Evolutionary conservation across 2,888 invertebrate species (phyloP), one percentile per base, ranked within the genome.

Genomic region (Pyrrhia umbra): DNA sequence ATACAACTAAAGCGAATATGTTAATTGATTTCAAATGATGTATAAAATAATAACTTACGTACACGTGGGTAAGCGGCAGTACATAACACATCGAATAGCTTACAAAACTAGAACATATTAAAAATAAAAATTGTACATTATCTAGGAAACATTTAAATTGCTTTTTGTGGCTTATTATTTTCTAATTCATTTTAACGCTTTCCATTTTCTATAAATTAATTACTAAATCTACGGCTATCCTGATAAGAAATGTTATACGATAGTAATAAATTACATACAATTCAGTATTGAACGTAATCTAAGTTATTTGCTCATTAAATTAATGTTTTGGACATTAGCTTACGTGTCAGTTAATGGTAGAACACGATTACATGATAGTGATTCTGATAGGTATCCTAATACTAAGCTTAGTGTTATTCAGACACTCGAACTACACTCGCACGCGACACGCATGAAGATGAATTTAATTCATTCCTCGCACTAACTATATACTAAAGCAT

Each of bases 101-200:
- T 80, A 82, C 51, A 69, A 70, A 78, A 65, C 73, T 80, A 79
- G 65, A 75, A 68, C 37, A 77, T 70, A 73, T 61, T 69, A 70
- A 71, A 34, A 79, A 72, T 71, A 77, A 68, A 81, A 85, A 86
- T 91, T 90, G 89, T 91, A 90, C 88, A 90, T 85, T 84, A 85
- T 78, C 82, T 89, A 91, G 86, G 87, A 91, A 88, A 89, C 85
- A 86, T 85, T 75, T 73, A 83, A 84, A 89, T 88, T 88, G 86
- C 85, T 87, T 88, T 68, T 87, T 85, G 85, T 87, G 83, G 83
- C 78, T 82, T 82, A 81, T 76, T 82, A 77, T 72, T 78, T 61
- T 68, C 78, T 82, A 82, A 68, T 61, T 74, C 43, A 62, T 67
- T 69, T 69, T 77, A 79, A 83, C 80, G 76, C 63, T 85, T 85